These are phyloP conservation scores for Cotesia glomerata DNA, from an alignment of 1,140 invertebrate genomes.

Conservation along the genomic window DNA sequence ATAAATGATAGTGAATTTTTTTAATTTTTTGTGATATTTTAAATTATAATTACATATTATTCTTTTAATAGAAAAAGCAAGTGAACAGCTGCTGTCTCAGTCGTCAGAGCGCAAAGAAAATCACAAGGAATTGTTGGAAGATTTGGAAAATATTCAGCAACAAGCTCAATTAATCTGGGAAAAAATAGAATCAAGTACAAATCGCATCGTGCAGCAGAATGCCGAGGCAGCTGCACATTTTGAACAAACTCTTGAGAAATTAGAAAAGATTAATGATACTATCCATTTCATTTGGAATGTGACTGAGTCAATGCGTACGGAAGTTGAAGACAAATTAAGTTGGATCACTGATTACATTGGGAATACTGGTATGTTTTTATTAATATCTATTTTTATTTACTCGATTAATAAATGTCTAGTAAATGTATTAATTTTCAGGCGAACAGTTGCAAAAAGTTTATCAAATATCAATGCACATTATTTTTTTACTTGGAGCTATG, in stretches of 20 bases:
- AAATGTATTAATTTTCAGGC: slow-evolving; percentile 40
- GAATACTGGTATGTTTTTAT: slow-evolving; percentile 59
- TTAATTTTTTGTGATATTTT: neutral
- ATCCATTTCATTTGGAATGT: slow-evolving; percentile 65
- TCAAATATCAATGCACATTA: slow-evolving; percentile 42
- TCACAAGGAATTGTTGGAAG: slow-evolving; percentile 66
- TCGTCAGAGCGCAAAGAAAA: slow-evolving; percentile 58
- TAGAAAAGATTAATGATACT: slow-evolving; percentile 69
- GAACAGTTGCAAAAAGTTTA: slow-evolving; percentile 53
- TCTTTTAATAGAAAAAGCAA: slow-evolving; percentile 59
- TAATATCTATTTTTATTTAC: slow-evolving; percentile 21
- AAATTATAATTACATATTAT: neutral
- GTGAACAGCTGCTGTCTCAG: slow-evolving; percentile 61
- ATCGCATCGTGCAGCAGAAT: slow-evolving; percentile 66
- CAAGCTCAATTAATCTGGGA: slow-evolving; percentile 65
- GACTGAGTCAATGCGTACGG: slow-evolving; percentile 61
- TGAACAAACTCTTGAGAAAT: slow-evolving; percentile 65
- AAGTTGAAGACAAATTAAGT: slow-evolving; percentile 64
- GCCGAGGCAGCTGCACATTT: slow-evolving; percentile 65
- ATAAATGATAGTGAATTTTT: neutral
- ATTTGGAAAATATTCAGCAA: slow-evolving; percentile 66
- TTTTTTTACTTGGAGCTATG: slow-evolving; percentile 55
- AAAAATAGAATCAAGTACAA: slow-evolving; percentile 62
- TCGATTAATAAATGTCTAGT: neutral
- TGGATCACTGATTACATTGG: slow-evolving; percentile 68